phyloP scores from a whole-genome alignment of 2,888 invertebrate species.

The Lutraria lutraria region DNA sequence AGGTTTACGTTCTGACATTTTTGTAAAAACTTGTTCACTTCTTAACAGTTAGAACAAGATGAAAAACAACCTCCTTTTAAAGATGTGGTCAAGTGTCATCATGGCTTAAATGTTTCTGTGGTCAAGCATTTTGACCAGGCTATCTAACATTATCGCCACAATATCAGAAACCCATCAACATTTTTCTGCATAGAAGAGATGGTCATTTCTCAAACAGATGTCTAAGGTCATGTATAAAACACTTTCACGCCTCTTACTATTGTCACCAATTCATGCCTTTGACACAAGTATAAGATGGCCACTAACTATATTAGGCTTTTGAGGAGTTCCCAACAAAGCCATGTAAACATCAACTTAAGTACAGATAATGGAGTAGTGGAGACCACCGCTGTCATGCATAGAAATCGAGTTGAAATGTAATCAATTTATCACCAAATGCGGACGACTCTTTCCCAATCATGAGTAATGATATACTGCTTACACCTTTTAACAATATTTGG shows the following conservation, averaged over 20 bases:
- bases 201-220: constrained; percentile 32
- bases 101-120: neutral
- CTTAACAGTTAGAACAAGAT: neutral
- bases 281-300: constrained; percentile 39
- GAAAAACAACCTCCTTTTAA: neutral
- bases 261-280: constrained; percentile 17
- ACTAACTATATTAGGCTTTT: constrained; percentile 30
- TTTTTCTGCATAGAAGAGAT: constrained; percentile 8
- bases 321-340: constrained; percentile 42
- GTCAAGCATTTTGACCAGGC: constrained; percentile 16
- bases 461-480: constrained; percentile 44
- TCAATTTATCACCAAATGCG: constrained; percentile 32
- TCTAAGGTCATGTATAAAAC: constrained; percentile 33
- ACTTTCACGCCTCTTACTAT: constrained; percentile 35
- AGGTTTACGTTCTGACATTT: neutral
- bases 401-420: constrained; percentile 36
- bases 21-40: neutral
- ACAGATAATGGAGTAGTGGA: constrained; percentile 26
- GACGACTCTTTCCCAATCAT: constrained; percentile 34
- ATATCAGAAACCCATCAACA: constrained; percentile 46
- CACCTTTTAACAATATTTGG: constrained; percentile 58
- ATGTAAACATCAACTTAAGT: constrained; percentile 46
- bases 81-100: neutral
- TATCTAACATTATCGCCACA: constrained; percentile 23
- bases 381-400: constrained; percentile 20